Evolutionary conservation across 2,888 invertebrate species (phyloP), one percentile per base, ranked within the genome.

Genomic region (Clunio marinus): DNA sequence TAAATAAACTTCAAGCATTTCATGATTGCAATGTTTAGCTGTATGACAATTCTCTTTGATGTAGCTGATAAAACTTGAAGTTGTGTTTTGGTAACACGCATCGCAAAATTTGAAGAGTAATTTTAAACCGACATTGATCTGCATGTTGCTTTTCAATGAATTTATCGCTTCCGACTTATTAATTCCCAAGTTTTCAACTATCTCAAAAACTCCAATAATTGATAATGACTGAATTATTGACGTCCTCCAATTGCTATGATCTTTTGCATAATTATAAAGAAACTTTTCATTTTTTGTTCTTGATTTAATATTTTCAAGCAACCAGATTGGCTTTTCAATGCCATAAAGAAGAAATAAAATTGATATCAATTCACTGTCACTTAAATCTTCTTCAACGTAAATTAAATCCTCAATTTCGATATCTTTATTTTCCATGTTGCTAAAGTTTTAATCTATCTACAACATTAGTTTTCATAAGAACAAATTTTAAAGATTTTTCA

Each of bases 211-310:
- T 69, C 80, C 76, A 13, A 84, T 80, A 20, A 84, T 79, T 69
- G 80, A 77, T 20, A 84, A 71, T 0, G 82, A 81, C 75, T 85
- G 84, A 0, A 84, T 69, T 1, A 84, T 70, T 71, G 77, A 76
- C 0, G 74, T 71, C 24, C 77, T 75, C 83, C 84, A 84, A 17
- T 75, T 72, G 1, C 65, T 55, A 62, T 75, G 74, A 0, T 69
- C 70, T 17, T 74, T 71, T 0, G 76, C 73, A 71, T 76, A 79
- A 58, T 74, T 73, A 0, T 71, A 71, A 27, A 80, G 70, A 10
- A 75, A 66, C 51, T 73, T 71, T 3, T 15, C 1, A 22, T 20
- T 15, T 25, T 46, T 27, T 7, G 10, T 15, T 1, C 73, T 73
- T 2, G 74, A 73, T 57, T 5, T 37, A 2, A 46, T 17, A 13